These are phyloP conservation scores for Sycon ciliatum DNA, from an alignment of 37 sponge, comb jelly and placozoan species.

Conservation along the genomic window DNA sequence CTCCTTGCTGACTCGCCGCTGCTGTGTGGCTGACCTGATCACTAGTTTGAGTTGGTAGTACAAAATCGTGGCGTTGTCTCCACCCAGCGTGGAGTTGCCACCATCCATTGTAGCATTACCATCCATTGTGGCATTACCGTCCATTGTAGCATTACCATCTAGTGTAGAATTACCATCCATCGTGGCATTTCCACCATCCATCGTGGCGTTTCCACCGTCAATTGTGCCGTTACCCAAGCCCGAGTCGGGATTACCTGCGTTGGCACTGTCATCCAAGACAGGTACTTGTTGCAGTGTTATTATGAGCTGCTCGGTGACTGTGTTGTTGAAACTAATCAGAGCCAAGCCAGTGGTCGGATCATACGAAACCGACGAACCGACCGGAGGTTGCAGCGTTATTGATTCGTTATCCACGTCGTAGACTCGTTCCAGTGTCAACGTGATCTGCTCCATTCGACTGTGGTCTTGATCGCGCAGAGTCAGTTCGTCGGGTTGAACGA, in stretches of 20 bases:
- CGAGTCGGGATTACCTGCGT: not conserved
- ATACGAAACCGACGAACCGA: too few species aligned
- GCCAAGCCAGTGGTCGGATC: too few species aligned
- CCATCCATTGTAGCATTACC: too few species aligned
- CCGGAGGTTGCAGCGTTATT: slow-evolving; percentile 22
- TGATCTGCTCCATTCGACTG: slow-evolving; percentile 40
- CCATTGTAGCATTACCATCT: too few species aligned
- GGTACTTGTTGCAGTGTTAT: not conserved
- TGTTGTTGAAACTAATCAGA: slow-evolving; percentile 12
- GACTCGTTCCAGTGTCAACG: slow-evolving; percentile 30
- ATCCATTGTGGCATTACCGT: too few species aligned
- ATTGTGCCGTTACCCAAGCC: not conserved
- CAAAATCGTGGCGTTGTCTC: too few species aligned
- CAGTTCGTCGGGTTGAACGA: slow-evolving; percentile 50
- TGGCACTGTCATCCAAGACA: not conserved
- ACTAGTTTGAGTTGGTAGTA: too few species aligned
- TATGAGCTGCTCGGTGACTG: not conserved
- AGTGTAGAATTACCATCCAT: slow-evolving; percentile 10
- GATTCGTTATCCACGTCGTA: slow-evolving; percentile 42
- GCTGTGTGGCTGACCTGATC: slow-evolving; percentile 23
- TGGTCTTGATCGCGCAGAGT: slow-evolving; percentile 57
- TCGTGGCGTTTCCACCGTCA: slow-evolving; percentile 15
- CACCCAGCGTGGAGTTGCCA: too few species aligned
- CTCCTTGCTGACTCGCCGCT: slow-evolving; percentile 27
- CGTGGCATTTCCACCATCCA: slow-evolving; percentile 12